Evolutionary conservation across 2,113 vertebrate genomes (phyloP), one percentile per base, ranked within the genome.

Genomic region (Motacilla tschutschensis): DNA sequence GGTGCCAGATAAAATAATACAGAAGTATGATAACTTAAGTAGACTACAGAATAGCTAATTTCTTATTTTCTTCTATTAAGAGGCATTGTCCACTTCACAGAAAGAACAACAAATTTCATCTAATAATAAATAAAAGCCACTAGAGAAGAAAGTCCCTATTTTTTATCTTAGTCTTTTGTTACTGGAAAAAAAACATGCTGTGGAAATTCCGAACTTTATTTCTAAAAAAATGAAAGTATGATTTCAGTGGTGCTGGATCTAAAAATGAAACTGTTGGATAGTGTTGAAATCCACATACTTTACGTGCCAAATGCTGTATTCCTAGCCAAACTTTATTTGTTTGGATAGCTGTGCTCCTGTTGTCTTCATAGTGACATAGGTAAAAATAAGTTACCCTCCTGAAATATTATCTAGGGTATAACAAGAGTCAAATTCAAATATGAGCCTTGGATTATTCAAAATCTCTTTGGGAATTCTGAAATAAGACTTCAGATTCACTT

Each of bases 171-270:
- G 65, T 79, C 21, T 94, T 79, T 80, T 94, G 41, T 92, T 95
- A 20, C 93, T 96, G 95, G 80, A 60, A 92, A 89, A 89, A 44
- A 67, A 33, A 14, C 38, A 74, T 62, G 35, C 50, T 50, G 35
- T 96, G 96, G 96, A 97, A 97, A 96, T 95, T 95, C 97, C 97
- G 95, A 92, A 63, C 57, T 48, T 92, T 72, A 50, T 51, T 93
- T 87, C 58, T 48, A 9, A 90, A 89, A 54, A 46, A 90, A 22
- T 5, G 8, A 47, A 93, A 40, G 46, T 54, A 50, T 62, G 13
- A 60, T 43, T 86, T 79, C 58, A 95, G 74, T 58, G 57, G 64
- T 65, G 51, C 60, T 89, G 53, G 46, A 81, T 50, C 59, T 87
- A 90, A 95, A 95, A 92, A 13, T 44, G 51, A 63, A 90, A 82